Evolutionary conservation across 2,113 vertebrate genomes (phyloP).

Genomic region (Sardina pilchardus): DNA sequence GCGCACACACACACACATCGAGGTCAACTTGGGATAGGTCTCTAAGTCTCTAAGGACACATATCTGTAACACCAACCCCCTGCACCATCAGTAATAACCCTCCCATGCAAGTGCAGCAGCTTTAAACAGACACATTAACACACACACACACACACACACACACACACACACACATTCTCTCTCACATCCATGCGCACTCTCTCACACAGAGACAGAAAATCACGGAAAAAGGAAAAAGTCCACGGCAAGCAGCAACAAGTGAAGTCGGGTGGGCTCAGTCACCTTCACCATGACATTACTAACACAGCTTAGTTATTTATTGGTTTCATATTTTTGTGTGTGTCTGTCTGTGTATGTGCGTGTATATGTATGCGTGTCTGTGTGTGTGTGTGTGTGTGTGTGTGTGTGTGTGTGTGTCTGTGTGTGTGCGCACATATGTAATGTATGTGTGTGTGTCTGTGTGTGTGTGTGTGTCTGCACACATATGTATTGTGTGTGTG

Average conservation of each 20-base stretch:
- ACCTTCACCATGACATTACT: not conserved
- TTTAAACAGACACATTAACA: not conserved
- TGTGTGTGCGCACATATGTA: not conserved
- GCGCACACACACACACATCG: not conserved
- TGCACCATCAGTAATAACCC: not conserved
- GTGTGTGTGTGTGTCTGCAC: not conserved
- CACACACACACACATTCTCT: not conserved
- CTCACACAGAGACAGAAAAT: not conserved
- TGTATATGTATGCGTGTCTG: not conserved
- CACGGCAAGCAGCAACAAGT: not conserved
- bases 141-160: not conserved
- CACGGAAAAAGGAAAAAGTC: not conserved
- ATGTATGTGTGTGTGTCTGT: not conserved
- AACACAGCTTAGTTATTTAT: not conserved
- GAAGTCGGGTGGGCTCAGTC: not conserved
- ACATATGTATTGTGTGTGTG: too few species aligned
- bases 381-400: not conserved
- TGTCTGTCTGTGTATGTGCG: not conserved
- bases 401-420: not conserved
- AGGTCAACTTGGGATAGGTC: not conserved
- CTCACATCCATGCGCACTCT: not conserved
- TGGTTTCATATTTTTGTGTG: not conserved
- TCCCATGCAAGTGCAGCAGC: not conserved
- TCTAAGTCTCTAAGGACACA: not conserved
- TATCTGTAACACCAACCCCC: not conserved